Evolutionary conservation across 2,113 vertebrate genomes (phyloP).

Genomic region (Hippocampus mohnikei): DNA sequence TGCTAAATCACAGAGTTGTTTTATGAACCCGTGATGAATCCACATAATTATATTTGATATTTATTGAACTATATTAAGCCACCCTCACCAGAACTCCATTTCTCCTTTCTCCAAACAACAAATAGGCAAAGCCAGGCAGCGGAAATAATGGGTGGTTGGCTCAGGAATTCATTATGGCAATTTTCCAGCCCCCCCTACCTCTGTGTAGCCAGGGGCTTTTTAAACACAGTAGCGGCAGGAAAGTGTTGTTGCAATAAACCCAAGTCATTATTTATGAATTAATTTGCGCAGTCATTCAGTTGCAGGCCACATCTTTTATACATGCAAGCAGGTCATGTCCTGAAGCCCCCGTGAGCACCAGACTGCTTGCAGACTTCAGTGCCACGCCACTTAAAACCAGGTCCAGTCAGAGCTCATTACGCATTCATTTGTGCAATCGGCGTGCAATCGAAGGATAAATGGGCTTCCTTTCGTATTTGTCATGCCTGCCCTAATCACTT

Average conservation of each 20-base stretch:
- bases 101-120: constrained; percentile 60
- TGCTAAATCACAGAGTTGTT: constrained; percentile 27
- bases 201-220: constrained; percentile 66
- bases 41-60: constrained; percentile 44
- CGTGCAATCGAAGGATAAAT: constrained; percentile 31
- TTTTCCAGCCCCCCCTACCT: constrained; percentile 58
- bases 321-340: constrained; percentile 70
- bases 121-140: constrained; percentile 65
- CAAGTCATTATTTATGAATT: constrained; percentile 75
- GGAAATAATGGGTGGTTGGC: constrained; percentile 71
- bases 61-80: constrained; percentile 48
- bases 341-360: constrained; percentile 53
- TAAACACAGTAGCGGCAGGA: constrained; percentile 64
- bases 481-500: constrained; percentile 39
- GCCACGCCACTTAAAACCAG: constrained; percentile 37
- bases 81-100: constrained; percentile 54
- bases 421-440: constrained; percentile 56
- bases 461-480: constrained; percentile 44
- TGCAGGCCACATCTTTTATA: constrained; percentile 69
- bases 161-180: constrained; percentile 73
- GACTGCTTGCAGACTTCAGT: constrained; percentile 61
- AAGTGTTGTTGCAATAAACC: constrained; percentile 70
- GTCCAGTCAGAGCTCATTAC: constrained; percentile 56
- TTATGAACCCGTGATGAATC: constrained; percentile 42
- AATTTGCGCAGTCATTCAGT: constrained; percentile 73